phyloP scores from a whole-genome alignment of 2,113 vertebrate genomes.

The Rana temporaria region DNA sequence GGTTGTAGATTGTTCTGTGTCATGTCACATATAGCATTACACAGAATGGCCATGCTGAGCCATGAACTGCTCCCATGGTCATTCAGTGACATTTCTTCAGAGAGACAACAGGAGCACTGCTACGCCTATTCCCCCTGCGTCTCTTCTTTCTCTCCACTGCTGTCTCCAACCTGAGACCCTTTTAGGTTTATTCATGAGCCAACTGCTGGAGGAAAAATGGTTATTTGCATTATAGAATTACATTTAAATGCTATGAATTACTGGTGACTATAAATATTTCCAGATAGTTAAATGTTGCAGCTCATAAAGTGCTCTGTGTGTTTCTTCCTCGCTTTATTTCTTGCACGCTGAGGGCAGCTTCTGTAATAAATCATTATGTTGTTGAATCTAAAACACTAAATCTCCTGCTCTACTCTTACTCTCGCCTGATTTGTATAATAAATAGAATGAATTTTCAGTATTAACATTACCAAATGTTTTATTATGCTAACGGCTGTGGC shows the following conservation, averaged over 20 bases:
- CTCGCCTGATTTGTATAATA: constrained; percentile 47
- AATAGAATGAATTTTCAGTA: constrained; percentile 27
- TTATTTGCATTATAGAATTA: constrained; percentile 72
- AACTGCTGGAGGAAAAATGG: constrained; percentile 56
- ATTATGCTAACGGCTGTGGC: neutral
- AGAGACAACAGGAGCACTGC: constrained; percentile 42
- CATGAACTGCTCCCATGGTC: constrained; percentile 63
- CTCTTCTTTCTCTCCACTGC: constrained; percentile 57
- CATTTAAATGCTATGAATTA: constrained; percentile 76
- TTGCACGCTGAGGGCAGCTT: constrained; percentile 39
- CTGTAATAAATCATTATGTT: constrained; percentile 56
- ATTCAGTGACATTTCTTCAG: constrained; percentile 59
- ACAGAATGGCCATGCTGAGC: constrained; percentile 61
- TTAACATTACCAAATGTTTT: neutral
- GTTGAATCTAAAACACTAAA: neutral
- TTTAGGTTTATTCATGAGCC: constrained; percentile 76
- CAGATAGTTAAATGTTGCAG: constrained; percentile 61
- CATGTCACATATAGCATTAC: constrained; percentile 63
- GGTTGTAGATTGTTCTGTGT: constrained; percentile 63
- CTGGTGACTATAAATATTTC: constrained; percentile 67
- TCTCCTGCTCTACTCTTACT: constrained; percentile 31
- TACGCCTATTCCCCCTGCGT: constrained; percentile 61
- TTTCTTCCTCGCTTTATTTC: constrained; percentile 59
- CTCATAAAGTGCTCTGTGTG: constrained; percentile 70
- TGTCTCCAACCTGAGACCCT: constrained; percentile 62